These are phyloP conservation scores for Macrochelys suwanniensis DNA, from an alignment of 2,797 vertebrate species.

Conservation along the genomic window DNA sequence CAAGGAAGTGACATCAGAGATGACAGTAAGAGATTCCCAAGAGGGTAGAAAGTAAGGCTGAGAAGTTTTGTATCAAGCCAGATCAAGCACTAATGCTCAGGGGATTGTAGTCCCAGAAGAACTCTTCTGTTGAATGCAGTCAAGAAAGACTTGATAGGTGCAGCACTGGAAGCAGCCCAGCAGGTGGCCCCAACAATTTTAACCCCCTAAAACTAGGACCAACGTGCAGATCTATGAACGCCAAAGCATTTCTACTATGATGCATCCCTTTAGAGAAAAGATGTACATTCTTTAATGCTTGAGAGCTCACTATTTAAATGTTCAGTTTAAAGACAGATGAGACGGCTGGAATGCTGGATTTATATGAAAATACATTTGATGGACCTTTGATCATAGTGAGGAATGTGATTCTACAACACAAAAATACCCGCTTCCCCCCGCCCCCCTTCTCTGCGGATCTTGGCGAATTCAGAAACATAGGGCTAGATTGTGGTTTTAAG, in stretches of 20 bases:
- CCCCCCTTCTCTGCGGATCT: rapidly evolving
- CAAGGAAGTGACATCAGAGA: not conserved
- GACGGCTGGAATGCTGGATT: not conserved
- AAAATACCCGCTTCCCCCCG: not conserved
- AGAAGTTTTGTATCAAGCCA: not conserved
- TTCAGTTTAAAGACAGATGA: not conserved
- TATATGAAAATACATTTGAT: not conserved
- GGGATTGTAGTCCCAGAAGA: not conserved
- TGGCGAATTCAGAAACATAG: not conserved
- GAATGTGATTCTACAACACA: not conserved
- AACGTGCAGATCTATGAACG: rapidly evolving
- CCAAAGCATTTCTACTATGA: not conserved
- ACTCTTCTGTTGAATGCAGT: not conserved
- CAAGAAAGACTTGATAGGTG: not conserved
- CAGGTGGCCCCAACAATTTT: not conserved
- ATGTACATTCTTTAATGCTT: rapidly evolving
- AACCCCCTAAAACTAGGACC: not conserved
- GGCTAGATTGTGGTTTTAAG: not conserved
- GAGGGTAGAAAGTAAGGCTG: not conserved
- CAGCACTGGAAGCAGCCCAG: not conserved
- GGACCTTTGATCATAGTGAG: rapidly evolving
- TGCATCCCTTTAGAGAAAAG: not conserved
- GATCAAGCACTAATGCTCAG: not conserved
- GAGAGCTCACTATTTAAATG: not conserved
- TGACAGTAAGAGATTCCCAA: not conserved